Conservation (phyloP, 2,113 vertebrate species). For the Tinamus guttatus region DNA sequence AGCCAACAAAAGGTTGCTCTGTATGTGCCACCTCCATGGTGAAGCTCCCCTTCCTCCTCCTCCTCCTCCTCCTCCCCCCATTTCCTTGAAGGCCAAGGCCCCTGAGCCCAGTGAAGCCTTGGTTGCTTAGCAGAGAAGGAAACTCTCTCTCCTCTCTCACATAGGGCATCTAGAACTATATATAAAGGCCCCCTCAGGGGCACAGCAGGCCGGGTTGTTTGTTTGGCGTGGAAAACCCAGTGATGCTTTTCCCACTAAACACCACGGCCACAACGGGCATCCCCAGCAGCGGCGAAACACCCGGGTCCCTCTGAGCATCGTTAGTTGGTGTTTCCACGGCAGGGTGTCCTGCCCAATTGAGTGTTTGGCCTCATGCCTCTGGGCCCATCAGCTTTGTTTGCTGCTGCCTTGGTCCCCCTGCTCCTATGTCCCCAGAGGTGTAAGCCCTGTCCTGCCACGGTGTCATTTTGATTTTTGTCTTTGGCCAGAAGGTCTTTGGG, state of each 20-base stretch:
- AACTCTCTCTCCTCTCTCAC: rapidly evolving
- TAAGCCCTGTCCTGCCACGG: rapidly evolving
- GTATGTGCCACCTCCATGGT: rapidly evolving
- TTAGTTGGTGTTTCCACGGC: background rate
- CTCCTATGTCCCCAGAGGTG: background rate
- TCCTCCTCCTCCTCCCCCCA: background rate
- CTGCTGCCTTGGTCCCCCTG: rapidly evolving
- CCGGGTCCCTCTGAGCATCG: background rate
- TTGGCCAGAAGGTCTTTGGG: background rate
- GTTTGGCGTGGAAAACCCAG: background rate
- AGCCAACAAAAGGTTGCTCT: rapidly evolving
- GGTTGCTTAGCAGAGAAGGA: background rate
- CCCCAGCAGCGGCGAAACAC: background rate
- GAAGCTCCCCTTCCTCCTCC: background rate
- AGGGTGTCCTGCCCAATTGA: background rate
- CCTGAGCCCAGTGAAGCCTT: background rate
- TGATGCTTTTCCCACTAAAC: background rate
- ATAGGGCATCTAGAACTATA: rapidly evolving
- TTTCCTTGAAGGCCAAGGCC: background rate
- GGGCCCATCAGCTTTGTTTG: background rate
- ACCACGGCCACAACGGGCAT: background rate
- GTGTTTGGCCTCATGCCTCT: rapidly evolving
- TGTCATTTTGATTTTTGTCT: background rate
- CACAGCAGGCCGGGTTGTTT: background rate
- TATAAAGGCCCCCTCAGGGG: rapidly evolving